Evolutionary conservation across 2,888 invertebrate species (phyloP), one percentile per base, ranked within the genome.

Genomic region (Monopis laevigella): DNA sequence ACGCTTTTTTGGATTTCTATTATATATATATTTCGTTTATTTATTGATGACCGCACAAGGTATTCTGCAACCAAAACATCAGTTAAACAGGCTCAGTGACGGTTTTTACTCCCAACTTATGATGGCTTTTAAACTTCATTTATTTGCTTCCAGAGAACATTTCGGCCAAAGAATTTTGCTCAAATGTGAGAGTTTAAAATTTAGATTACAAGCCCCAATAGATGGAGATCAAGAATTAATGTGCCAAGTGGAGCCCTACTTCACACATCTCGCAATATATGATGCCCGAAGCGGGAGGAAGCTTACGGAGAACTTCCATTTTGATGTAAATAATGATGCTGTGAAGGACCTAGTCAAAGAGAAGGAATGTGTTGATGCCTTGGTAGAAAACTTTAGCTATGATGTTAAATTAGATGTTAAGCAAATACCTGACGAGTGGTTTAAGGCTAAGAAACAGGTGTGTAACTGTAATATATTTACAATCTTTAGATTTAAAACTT

Each of bases 191-290:
- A 89, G 88, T 55, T 83, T 95, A 51, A 88, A 87, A 62, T 93
- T 95, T 70, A 87, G 91, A 48, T 82, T 96, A 49, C 95, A 94
- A 82, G 89, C 90, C 43, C 88, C 88, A 2, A 84, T 90, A 49
- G 88, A 89, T 41, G 87, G 86, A 43, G 91, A 90, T 41, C 88
- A 86, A 47, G 90, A 92, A 51, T 81, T 88, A 40, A 60, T 90
- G 42, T 88, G 88, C 56, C 90, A 91, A 82, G 90, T 98, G 41
- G 98, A 98, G 64, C 98, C 98, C 0, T 98, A 98, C 72, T 92
- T 92, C 60, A 90, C 96, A 13, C 88, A 90, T 36, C 71, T 98
- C 50, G 90, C 94, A 43, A 73, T 98, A 29, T 98, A 93, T 68
- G 98, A 98, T 80, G 92, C 91, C 4, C 88, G 89, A 58, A 88